Base-by-base conservation (phyloP, 2,888 invertebrate species). In the Agriopis aurantiaria region DNA sequence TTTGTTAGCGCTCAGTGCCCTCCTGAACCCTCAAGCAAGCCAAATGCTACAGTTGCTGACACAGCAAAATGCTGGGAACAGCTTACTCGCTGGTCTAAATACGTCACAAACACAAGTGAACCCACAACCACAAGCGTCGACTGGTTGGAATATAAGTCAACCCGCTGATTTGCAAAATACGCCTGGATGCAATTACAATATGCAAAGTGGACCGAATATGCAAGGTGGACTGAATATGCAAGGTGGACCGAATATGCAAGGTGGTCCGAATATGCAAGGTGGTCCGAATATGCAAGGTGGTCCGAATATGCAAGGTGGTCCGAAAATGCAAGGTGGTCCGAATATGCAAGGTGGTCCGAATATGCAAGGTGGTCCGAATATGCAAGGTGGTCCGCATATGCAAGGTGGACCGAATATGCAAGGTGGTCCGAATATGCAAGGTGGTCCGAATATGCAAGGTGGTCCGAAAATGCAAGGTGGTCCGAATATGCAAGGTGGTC, bases 171-270 rank as follows among this genome's bases (percentile, higher is more conserved):
- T 40, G n/a, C 55, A 55, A n/a, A 55, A 55, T 40, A 41, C 33
- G 11, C 11, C 11, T 23, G 23, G 23, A 11, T 12, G 10, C 7
- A 33, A 52, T 33, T 33, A 33, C 23, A 23, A 52, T 33, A 11
- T 14, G 49, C 49, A 14, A 49, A n/a, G 51, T 46, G 69, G 65
- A 5, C 46, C 64, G n/a, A 62, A 49, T 56, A 52, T 65, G 7
- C 72, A 67, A 17, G 52, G 41, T 48, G 67, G 58, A 0, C n/a
- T 55, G n/a, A 67, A 63, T 57, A 71, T 66, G 51, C 70, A 68
- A 43, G 23, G 68, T 48, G 60, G 58, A 5, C 33, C 58, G 4
- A 65, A 62, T 52, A 57, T 65, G 56, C 69, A 66, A 53, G 43
- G 66, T 62, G 60, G 49, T 1, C 61, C 61, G 0, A 69, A 65